Base-by-base conservation (phyloP, 2,113 vertebrate genomes). In the Trachemys scripta region DNA sequence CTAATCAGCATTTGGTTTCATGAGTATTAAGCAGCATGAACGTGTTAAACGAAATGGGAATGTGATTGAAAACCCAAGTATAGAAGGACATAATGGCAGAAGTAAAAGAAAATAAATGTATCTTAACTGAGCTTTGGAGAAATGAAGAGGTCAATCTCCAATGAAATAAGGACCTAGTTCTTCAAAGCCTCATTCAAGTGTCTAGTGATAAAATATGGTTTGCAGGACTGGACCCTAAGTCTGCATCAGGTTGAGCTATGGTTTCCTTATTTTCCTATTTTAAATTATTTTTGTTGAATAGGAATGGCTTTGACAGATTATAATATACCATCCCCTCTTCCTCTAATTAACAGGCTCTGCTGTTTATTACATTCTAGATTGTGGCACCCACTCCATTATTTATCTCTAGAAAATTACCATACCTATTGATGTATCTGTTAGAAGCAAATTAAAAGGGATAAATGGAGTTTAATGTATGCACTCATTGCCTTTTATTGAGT, bases 271-370 rank as follows among this genome's bases (percentile, higher is more conserved):
- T 76, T 54, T 69, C 5, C 27, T 25, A 0, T 6, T 45, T 8
- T 45, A 59, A 53, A 49, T 51, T n/a, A 2, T 51, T 90, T 89
- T 69, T 65, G 69, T 42, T 78, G 35, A 82, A 45, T 24, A 91
- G 59, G 16, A 72, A 0, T 17, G 20, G 8, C 11, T 82, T 17
- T 9, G n/a, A 2, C 62, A 1, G 0, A 0, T 54, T 69, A 59
- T 50, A 49, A 10, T 76, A 47, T 0, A 8, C 91, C 31, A 54
- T 45, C 29, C 42, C 20, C 38, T 22, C 1, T 38, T 6, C 49
- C 35, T 54, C 5, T 84, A 85, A 51, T 42, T 88, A 93, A 38
- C 6, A 50, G 38, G 45, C 5, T 0, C 3, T 72, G 80, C 50
- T 84, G 90, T 59, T 92, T 78, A 56, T 65, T 47, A 16, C 51